These are phyloP conservation scores for Cavia porcellus DNA, from an alignment of 2,113 vertebrate genomes.

Conservation along the genomic window DNA sequence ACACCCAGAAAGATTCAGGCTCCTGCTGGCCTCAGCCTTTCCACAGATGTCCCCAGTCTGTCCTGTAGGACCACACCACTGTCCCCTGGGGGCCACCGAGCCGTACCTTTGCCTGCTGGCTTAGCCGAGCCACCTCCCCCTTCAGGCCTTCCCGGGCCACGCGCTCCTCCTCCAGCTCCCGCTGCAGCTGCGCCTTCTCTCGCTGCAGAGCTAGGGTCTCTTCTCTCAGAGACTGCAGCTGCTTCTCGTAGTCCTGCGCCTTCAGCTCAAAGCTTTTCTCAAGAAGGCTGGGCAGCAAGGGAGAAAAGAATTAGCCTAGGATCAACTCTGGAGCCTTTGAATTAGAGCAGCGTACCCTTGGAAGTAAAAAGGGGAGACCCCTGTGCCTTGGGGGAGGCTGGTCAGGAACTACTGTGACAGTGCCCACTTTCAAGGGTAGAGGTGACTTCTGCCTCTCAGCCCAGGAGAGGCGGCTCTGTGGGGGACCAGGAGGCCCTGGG, in stretches of 20 bases:
- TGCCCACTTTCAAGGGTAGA: background rate
- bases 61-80: background rate
- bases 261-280: constrained; percentile 94
- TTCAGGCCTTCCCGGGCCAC: constrained; percentile 88
- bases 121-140: constrained; percentile 92
- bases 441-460: background rate
- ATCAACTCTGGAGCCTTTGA: background rate
- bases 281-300: constrained; percentile 88
- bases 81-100: background rate
- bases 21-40: background rate
- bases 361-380: background rate
- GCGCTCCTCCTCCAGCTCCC: constrained; percentile 88
- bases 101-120: constrained; percentile 91
- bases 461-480: too few relatives aligned
- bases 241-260: constrained; percentile 91
- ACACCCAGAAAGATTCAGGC: background rate
- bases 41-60: background rate
- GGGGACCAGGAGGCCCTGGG: too few relatives aligned
- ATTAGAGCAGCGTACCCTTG: background rate
- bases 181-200: constrained; percentile 88
- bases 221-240: constrained; percentile 89
- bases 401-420: background rate
- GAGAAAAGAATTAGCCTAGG: background rate
- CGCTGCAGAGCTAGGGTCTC: constrained; percentile 91
- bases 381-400: background rate